Evolutionary conservation across 2,888 invertebrate species (phyloP).

Genomic region (Cheilosia scutellata): DNA sequence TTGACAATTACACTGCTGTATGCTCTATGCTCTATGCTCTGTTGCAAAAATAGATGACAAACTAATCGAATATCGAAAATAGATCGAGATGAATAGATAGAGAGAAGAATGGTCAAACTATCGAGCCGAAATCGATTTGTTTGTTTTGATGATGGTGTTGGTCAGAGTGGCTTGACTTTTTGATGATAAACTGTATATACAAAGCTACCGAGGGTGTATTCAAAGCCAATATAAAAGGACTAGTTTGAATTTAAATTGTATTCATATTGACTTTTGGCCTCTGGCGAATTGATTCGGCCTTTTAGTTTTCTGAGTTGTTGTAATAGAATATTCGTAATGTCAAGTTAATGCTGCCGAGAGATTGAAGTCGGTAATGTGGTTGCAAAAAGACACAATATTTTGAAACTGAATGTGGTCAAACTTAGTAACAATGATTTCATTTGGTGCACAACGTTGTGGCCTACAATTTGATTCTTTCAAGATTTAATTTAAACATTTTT

Average conservation of each 20-base stretch:
- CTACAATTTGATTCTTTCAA: too few relatives aligned
- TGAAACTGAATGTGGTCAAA: too few relatives aligned
- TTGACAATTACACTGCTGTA: conserved; percentile 46
- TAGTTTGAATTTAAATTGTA: conserved; percentile 40
- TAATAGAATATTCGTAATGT: too few relatives aligned
- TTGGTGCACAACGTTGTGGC: too few relatives aligned
- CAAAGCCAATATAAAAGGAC: neutral
- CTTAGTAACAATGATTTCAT: too few relatives aligned
- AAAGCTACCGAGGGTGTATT: conserved; percentile 9
- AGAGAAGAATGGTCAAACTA: conserved; percentile 34
- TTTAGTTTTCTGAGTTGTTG: conserved; percentile 8
- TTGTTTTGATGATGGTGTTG: conserved; percentile 53
- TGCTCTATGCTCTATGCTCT: conserved; percentile 8
- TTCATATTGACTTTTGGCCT: conserved; percentile 42
- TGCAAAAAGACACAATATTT: too few relatives aligned
- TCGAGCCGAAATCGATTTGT: conserved; percentile 64
- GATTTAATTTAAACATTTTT: too few relatives aligned
- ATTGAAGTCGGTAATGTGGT: too few relatives aligned
- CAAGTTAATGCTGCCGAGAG: too few relatives aligned
- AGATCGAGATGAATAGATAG: conserved; percentile 52
- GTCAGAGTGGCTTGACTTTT: conserved; percentile 44
- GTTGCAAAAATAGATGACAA: conserved; percentile 62
- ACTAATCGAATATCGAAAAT: conserved; percentile 67
- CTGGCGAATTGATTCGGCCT: conserved; percentile 18
- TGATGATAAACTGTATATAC: conserved; percentile 23